A percentile compares a stretch with the other conserved stretches of the same genome.
Conservation (phyloP, 2,797 vertebrate species). For the Sardinella longiceps region DNA sequence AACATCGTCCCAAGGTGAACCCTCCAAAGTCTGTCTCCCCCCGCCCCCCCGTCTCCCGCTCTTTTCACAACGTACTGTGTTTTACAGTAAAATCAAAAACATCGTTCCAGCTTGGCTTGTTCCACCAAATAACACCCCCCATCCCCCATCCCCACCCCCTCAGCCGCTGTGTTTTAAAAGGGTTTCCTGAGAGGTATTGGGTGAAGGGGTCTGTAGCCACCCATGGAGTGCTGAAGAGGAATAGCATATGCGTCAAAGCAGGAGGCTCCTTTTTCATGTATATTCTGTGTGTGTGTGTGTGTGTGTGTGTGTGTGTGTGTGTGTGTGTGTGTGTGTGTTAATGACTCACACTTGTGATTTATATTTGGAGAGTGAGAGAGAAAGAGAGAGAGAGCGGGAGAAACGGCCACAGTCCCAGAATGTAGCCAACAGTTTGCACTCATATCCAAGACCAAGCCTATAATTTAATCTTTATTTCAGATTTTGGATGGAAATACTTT, state of each 20-base stretch:
- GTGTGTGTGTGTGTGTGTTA: conserved; percentile 50
- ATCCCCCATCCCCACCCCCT: too few relatives aligned
- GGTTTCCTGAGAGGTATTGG: conserved; percentile 15
- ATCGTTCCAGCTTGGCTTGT: too few relatives aligned
- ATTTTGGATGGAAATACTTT: conserved; percentile 47
- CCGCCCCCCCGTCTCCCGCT: too few relatives aligned
- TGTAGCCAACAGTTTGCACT: conserved; percentile 44
- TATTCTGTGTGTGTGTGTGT: conserved; percentile 1
- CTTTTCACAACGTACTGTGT: too few relatives aligned
- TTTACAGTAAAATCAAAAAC: too few relatives aligned
- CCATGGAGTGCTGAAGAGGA: background rate
- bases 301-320: background rate
- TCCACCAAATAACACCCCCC: background rate
- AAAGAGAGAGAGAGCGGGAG: background rate
- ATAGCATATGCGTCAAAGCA: background rate
- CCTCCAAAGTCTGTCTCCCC: background rate
- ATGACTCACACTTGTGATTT: conserved; percentile 62
- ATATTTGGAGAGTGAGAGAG: conserved; percentile 45
- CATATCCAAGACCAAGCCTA: conserved; percentile 53
- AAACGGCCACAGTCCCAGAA: conserved; percentile 23
- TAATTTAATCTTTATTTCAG: conserved; percentile 69
- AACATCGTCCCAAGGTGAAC: background rate
- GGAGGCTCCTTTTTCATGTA: conserved; percentile 18
- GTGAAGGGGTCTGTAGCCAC: background rate
- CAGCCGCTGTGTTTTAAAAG: background rate